Evolutionary conservation across 2,113 vertebrate species (phyloP).

Genomic region (Cromileptes altivelis): DNA sequence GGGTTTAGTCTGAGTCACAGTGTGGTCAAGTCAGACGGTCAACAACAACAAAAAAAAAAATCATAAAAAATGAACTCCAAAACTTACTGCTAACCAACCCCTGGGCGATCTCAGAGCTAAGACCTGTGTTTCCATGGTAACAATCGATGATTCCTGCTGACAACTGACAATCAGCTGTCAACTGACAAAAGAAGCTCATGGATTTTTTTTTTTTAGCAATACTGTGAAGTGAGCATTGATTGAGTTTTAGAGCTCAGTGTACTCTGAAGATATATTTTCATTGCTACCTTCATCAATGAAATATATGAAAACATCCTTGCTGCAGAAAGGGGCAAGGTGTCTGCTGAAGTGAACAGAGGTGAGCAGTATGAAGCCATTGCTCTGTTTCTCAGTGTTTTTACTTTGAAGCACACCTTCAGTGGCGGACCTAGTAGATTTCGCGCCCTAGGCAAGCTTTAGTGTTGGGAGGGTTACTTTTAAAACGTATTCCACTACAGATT

Average conservation of each 20-base stretch:
- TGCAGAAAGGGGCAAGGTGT: not conserved
- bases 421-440: too few species aligned
- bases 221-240: not conserved
- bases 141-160: slow-evolving; percentile 17
- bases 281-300: not conserved
- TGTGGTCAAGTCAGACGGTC: not conserved
- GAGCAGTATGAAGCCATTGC: not conserved
- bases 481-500: too few species aligned
- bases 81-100: slow-evolving; percentile 8
- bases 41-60: slow-evolving; percentile 4
- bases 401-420: not conserved
- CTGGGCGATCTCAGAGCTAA: not conserved
- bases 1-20: not conserved
- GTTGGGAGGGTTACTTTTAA: too few species aligned
- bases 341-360: not conserved
- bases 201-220: not conserved
- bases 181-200: not conserved
- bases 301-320: not conserved
- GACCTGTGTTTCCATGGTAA: slow-evolving; percentile 32
- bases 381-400: not conserved
- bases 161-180: slow-evolving; percentile 31
- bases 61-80: not conserved
- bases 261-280: not conserved
- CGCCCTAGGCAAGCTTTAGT: too few species aligned
- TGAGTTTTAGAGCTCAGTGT: not conserved